Conservation (phyloP, 2,888 invertebrate species). For the Sinodicranocentrus sp. region DNA sequence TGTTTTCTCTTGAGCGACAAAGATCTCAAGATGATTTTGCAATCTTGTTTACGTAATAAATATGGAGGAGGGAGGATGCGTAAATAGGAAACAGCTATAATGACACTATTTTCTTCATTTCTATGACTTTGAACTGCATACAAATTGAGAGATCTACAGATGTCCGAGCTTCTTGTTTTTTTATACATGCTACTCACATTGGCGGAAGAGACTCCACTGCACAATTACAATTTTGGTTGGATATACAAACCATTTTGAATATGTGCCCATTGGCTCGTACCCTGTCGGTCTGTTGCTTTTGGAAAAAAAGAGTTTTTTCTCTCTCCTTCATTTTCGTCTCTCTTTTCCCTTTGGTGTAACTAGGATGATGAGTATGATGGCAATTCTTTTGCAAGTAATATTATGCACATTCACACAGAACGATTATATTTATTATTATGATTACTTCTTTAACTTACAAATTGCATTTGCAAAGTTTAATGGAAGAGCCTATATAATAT, state of each 20-base stretch:
- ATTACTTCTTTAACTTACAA: constrained; percentile 56
- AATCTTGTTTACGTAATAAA: constrained; percentile 5
- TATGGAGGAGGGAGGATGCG: not conserved
- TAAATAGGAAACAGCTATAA: not conserved
- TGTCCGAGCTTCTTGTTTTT: not conserved
- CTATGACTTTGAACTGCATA: not conserved
- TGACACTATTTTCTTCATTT: not conserved
- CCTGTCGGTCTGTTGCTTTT: constrained; percentile 2
- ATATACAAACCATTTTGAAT: not conserved
- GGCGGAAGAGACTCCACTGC: too few relatives aligned
- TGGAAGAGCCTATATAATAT: not conserved
- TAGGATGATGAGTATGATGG: constrained; percentile 10
- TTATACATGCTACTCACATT: not conserved
- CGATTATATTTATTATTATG: constrained; percentile 54
- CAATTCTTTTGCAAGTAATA: constrained; percentile 18
- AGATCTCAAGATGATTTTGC: not conserved
- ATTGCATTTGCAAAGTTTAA: constrained; percentile 15
- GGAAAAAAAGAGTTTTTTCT: too few relatives aligned
- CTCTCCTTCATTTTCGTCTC: too few relatives aligned
- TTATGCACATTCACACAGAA: constrained; percentile 20
- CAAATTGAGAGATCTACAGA: constrained; percentile 9
- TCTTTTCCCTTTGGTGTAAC: not conserved
- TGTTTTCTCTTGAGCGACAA: constrained; percentile 1
- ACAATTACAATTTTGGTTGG: not conserved
- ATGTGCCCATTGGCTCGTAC: not conserved